These are phyloP conservation scores for Meteorus sp. DNA, from an alignment of 1,140 invertebrate genomes.

Conservation along the genomic window DNA sequence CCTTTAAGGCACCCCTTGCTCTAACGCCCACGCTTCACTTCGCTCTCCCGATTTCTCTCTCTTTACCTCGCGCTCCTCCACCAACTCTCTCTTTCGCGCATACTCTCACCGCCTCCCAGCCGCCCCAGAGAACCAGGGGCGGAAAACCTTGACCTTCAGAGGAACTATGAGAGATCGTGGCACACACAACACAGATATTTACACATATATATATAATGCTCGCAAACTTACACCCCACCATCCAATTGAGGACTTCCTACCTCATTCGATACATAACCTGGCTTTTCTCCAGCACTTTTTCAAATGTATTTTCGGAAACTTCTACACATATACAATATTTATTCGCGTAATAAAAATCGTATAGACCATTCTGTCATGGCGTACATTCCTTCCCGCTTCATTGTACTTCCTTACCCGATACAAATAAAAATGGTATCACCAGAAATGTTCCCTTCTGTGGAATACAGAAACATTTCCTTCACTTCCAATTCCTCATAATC, in stretches of 20 bases:
- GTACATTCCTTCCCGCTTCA: too few species aligned
- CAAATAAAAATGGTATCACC: not conserved
- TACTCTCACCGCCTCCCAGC: slow-evolving; percentile 18
- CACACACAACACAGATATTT: not conserved
- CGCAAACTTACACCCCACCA: not conserved
- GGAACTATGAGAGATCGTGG: slow-evolving; percentile 13
- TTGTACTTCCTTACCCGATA: too few species aligned
- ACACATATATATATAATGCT: not conserved
- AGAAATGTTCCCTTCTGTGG: not conserved
- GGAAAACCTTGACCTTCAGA: slow-evolving; percentile 55
- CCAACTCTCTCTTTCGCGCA: slow-evolving; percentile 11
- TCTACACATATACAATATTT: too few species aligned
- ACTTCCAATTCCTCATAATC: too few species aligned
- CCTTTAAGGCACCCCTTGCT: slow-evolving; percentile 22
- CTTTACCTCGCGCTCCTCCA: not conserved
- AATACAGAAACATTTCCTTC: not conserved
- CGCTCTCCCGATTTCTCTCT: not conserved
- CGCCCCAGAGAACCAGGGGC: slow-evolving; percentile 26
- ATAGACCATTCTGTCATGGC: too few species aligned
- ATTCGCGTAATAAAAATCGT: too few species aligned
- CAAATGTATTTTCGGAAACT: too few species aligned
- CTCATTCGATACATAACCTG: too few species aligned
- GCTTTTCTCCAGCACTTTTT: too few species aligned
- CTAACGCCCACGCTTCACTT: not conserved
- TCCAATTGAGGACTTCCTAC: not conserved